phyloP scores from a whole-genome alignment of 2,113 vertebrate genomes.

The Athene cunicularia region DNA sequence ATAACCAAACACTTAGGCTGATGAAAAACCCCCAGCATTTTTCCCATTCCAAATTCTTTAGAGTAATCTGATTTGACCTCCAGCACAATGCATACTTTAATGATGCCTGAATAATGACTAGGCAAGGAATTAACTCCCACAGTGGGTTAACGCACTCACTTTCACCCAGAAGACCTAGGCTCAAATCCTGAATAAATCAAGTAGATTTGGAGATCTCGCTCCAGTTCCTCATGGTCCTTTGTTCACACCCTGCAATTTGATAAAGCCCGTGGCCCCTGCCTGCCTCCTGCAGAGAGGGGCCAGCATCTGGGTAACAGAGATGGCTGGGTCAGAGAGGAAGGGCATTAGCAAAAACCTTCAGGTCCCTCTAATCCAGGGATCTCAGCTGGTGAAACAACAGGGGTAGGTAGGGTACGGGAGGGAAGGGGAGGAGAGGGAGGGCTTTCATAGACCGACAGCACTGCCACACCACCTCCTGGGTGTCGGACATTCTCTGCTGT shows the following conservation, averaged over 20 bases:
- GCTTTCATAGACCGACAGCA: neutral
- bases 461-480: neutral
- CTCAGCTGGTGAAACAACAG: neutral
- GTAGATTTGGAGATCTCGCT: conserved; percentile 46
- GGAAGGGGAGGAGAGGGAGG: neutral
- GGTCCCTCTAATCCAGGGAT: neutral
- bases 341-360: neutral
- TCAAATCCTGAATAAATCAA: conserved; percentile 34
- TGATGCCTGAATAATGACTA: conserved; percentile 39
- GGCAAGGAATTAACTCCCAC: conserved; percentile 55
- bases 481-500: neutral
- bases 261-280: neutral
- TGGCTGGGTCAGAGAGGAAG: neutral
- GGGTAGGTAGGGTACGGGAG: neutral
- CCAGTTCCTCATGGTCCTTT: neutral
- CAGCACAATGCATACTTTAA: conserved; percentile 51
- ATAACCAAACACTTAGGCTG: conserved; percentile 26
- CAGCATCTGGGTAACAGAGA: neutral
- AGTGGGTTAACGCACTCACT: conserved; percentile 19
- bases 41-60: conserved; percentile 63
- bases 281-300: neutral
- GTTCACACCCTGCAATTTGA: neutral
- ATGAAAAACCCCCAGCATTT: conserved; percentile 22
- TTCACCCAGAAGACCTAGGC: conserved; percentile 27
- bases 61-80: conserved; percentile 59